Conservation (phyloP, 2,888 invertebrate species). For the Epinotia ramella region DNA sequence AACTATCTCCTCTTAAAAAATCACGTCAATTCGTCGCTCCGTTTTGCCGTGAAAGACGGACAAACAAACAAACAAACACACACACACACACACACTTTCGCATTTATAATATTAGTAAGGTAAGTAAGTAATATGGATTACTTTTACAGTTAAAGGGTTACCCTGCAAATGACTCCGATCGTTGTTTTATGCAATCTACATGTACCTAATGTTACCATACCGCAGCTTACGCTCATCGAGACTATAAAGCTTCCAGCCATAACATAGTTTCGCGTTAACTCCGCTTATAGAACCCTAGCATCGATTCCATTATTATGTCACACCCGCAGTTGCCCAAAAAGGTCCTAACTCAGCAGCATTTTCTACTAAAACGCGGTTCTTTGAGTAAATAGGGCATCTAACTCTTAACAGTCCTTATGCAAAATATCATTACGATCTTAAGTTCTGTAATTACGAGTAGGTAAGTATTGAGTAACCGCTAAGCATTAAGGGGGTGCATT, state of each 20-base stretch:
- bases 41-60: too few relatives aligned
- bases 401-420: conserved; percentile 38
- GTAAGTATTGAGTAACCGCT: conserved; percentile 34
- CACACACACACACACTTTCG: too few relatives aligned
- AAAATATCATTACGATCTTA: conserved; percentile 42
- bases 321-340: not conserved
- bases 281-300: conserved; percentile 21
- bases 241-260: conserved; percentile 24
- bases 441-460: conserved; percentile 34
- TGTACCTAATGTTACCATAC: conserved; percentile 26
- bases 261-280: conserved; percentile 22
- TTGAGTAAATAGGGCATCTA: not conserved
- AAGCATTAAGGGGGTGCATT: too few relatives aligned
- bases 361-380: not conserved
- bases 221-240: conserved; percentile 18
- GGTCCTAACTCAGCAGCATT: not conserved
- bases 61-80: too few relatives aligned
- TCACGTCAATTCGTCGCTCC: too few relatives aligned
- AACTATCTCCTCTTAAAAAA: too few relatives aligned
- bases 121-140: not conserved
- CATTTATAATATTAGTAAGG: too few relatives aligned
- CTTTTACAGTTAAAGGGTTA: not conserved
- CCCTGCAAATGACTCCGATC: conserved; percentile 8
- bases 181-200: conserved; percentile 25
- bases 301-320: conserved; percentile 43